phyloP scores from a whole-genome alignment of 1,140 invertebrate species.

The Apis laboriosa region DNA sequence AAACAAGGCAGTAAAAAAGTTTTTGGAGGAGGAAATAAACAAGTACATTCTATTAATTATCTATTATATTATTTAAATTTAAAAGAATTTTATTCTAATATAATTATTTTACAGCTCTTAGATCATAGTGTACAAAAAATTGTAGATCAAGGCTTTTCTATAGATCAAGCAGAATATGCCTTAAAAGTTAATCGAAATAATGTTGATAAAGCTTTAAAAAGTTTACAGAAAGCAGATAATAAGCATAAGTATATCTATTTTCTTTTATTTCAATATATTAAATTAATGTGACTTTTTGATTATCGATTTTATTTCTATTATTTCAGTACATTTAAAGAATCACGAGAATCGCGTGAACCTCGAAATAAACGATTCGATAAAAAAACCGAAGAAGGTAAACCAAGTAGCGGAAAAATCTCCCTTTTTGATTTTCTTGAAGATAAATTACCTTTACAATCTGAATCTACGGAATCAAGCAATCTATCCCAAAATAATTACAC shows the following conservation, averaged over 20 bases:
- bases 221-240: conserved; percentile 83
- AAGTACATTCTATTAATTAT: conserved; percentile 78
- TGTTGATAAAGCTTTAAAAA: conserved; percentile 86
- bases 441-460: conserved; percentile 86
- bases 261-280: conserved; percentile 5
- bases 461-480: conserved; percentile 63
- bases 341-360: conserved; percentile 72
- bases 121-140: conserved; percentile 91
- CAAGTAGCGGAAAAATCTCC: conserved; percentile 89
- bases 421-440: conserved; percentile 94
- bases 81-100: conserved; percentile 36
- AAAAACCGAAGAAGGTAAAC: conserved; percentile 85
- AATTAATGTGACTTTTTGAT: background rate
- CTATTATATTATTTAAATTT: background rate
- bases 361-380: conserved; percentile 80
- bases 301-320: conserved; percentile 18
- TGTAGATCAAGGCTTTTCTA: conserved; percentile 89
- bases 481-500: conserved; percentile 56
- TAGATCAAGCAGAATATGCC: conserved; percentile 89
- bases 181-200: conserved; percentile 88
- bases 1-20: conserved; percentile 85
- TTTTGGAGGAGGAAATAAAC: conserved; percentile 87
- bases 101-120: conserved; percentile 79
- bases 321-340: conserved; percentile 57
- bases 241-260: conserved; percentile 51